Evolutionary conservation across 2,113 vertebrate species (phyloP), one percentile per base, ranked within the genome.

Genomic region (Prionailurus viverrinus): DNA sequence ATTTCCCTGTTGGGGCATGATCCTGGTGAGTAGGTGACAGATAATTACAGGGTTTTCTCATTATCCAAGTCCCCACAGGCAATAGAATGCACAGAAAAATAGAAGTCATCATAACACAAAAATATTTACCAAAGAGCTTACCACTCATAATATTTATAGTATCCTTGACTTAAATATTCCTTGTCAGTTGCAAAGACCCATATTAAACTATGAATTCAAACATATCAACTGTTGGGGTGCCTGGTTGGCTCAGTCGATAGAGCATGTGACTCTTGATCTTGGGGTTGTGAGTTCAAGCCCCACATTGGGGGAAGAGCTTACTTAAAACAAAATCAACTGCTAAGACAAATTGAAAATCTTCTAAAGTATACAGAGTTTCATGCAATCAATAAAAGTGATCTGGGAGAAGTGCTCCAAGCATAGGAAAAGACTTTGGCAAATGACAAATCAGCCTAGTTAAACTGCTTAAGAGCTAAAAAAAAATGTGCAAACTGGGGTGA

Each of bases 91-190:
- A 84, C 6, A 84, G 73, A 89, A 93, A 96, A 93, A 53, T 68
- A 76, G 85, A 94, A 96, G 55, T 51, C 36, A 86, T 55, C 31
- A 66, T 73, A 90, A 94, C 25, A 91, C 25, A 91, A 95, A 97
- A 94, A 89, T 89, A 94, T 96, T 95, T 87, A 85, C 76, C 89
- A 84, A 83, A 53, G 61, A 92, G 39, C 6, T 74, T 71, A 66
- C 31, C 29, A 68, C 39, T 97, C 88, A 84, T 71, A 90, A 66
- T 69, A 53, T 71, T 51, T 31, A 48, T 18, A 78, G 48, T 78
- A 45, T 2, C 74, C 36, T 76, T 65, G 14, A 65, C 58, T 97
- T 81, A 53, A 83, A 94, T 68, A 78, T 65, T 39, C 66, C 41
- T 74, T 63, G 3, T 12, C 63, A 88, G 48, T 69, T 89, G 69